Evolutionary conservation across 2,797 vertebrate genomes (phyloP), one percentile per base, ranked within the genome.

Genomic region (Hozukius guyotensis): DNA sequence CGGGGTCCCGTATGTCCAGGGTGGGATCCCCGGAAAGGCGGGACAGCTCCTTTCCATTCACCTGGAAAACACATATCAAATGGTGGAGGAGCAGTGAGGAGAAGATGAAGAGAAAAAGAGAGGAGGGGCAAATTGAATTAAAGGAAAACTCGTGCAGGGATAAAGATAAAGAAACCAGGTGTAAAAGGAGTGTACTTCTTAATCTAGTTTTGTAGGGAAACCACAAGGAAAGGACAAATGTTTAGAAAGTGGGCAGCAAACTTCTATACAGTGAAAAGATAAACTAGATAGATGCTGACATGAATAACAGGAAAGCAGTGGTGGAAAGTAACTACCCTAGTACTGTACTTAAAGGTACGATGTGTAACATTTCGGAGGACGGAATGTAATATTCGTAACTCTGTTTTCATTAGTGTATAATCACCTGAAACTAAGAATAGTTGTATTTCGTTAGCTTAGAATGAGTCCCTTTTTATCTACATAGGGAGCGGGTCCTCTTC

Each of bases 41-140:
- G 1, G 96, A 94, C 56, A 97, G 81, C 74, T 96, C 96, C 86
- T 97, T 97, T 53, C 97, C 94, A 56, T 96, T 96, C 38, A 98
- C 95, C 96, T 98, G 79, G 65, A 75, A 64, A 67, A 80, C 13
- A 75, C n/a, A 62, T 6, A 34, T 27, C 61, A 52, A 38, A 68
- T 8, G 38, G 22, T 55, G 55, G 46, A 61, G 68, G 18, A 57
- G 65, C 20, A 72, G 38, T 46, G 20, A 80, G 29, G n/a, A 61
- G 72, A 29, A 36, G 24, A 36, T 32, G 29, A 18, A 27, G 56
- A 25, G 57, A 11, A 63, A 27, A 59, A 27, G 22, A 34, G 59
- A 72, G 8, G 62, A 46, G 85, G 13, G 24, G 10, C 4, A 67
- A 22, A 62, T 4, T 29, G 24, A 68, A 24, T 31, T 32, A 59